A percentile compares a stretch with the other conserved stretches of the same genome.
These are phyloP conservation scores for Zosterops lateralis DNA, from an alignment of 2,113 vertebrate species.

Conservation along the genomic window DNA sequence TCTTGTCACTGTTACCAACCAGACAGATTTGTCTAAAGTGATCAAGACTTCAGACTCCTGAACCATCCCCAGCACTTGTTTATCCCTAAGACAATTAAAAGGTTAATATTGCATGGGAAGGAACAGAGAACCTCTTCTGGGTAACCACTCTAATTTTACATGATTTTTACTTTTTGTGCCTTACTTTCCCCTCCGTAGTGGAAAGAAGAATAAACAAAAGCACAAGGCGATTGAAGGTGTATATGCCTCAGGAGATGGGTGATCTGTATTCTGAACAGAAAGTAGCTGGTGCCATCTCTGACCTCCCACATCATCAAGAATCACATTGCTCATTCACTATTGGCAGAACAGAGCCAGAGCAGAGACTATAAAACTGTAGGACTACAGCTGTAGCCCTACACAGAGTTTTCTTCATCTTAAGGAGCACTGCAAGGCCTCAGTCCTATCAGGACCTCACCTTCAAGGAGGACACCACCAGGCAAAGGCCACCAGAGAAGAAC, in stretches of 20 bases:
- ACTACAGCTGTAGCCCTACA: not conserved
- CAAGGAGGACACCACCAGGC: not conserved
- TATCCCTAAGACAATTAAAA: not conserved
- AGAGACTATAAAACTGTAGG: not conserved
- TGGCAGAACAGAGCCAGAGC: not conserved
- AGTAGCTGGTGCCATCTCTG: not conserved
- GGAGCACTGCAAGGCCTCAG: not conserved
- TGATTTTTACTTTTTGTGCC: not conserved
- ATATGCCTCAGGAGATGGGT: not conserved
- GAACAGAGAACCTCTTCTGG: not conserved
- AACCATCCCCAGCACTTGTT: not conserved
- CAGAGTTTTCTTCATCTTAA: fast-evolving
- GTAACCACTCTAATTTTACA: not conserved
- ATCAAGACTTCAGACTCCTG: slow-evolving; percentile 22
- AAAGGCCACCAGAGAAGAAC: not conserved
- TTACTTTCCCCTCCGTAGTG: not conserved
- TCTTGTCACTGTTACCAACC: not conserved
- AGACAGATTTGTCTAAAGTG: not conserved
- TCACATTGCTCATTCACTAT: not conserved
- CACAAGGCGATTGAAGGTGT: not conserved
- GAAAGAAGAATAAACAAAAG: not conserved
- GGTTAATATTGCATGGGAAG: not conserved
- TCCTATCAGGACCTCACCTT: not conserved
- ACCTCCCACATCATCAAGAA: not conserved
- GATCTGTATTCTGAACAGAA: not conserved